Conservation (phyloP, 2,888 invertebrate species). For the Lochmaea capreae region DNA sequence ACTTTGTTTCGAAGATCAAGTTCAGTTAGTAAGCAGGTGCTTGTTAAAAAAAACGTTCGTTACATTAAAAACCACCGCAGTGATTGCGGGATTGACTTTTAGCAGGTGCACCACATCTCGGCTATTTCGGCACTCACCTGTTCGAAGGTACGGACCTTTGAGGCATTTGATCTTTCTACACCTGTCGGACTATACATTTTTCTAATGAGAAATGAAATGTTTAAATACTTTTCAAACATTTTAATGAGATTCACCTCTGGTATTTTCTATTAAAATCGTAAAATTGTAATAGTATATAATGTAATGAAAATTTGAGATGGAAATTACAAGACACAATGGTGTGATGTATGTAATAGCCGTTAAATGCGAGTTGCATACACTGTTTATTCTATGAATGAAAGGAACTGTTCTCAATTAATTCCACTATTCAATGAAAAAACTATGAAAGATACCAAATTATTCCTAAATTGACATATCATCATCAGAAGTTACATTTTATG, state of each 20-base stretch:
- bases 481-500: too few species aligned
- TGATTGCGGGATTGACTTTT: slow-evolving; percentile 24
- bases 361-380: too few species aligned
- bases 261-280: too few species aligned
- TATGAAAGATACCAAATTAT: too few species aligned
- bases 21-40: slow-evolving; percentile 17
- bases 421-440: too few species aligned
- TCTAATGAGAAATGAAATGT: not conserved
- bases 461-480: too few species aligned
- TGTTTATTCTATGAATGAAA: too few species aligned
- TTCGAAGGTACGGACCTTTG: slow-evolving; percentile 9
- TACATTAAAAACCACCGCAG: slow-evolving; percentile 18
- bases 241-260: not conserved
- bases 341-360: too few species aligned
- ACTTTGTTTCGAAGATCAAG: not conserved
- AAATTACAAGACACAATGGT: too few species aligned
- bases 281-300: too few species aligned
- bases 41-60: slow-evolving; percentile 17
- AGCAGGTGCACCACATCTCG: slow-evolving; percentile 23
- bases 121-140: slow-evolving; percentile 30
- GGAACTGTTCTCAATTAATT: too few species aligned
- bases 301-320: too few species aligned
- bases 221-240: not conserved
- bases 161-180: slow-evolving; percentile 20
- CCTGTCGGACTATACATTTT: slow-evolving; percentile 38